These are phyloP conservation scores for Coptotermes formosanus DNA, from an alignment of 1,140 invertebrate species.

Conservation along the genomic window DNA sequence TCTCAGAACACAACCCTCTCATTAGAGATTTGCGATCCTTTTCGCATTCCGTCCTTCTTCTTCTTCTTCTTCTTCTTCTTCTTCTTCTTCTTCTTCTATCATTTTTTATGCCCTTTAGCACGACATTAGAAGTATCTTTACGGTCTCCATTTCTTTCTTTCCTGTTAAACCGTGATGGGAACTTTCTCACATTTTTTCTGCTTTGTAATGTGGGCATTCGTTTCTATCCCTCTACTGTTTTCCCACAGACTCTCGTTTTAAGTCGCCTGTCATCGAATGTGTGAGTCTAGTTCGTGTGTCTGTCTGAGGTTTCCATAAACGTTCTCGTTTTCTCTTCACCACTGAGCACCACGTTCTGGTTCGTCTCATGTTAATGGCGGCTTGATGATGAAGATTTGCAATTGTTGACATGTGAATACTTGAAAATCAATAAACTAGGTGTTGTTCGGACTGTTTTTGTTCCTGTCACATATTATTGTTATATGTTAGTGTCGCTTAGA, in stretches of 20 bases:
- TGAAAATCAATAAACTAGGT: background rate
- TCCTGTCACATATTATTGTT: too few relatives aligned
- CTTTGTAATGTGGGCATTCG: background rate
- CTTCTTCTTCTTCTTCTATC: background rate
- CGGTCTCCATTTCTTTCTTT: background rate
- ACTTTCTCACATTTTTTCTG: constrained; percentile 25
- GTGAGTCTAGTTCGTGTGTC: background rate
- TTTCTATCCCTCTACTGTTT: background rate
- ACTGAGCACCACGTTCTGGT: background rate
- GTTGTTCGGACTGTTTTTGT: too few relatives aligned
- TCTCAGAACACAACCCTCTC: background rate
- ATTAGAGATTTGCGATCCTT: background rate
- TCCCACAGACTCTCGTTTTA: background rate
- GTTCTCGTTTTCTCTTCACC: background rate
- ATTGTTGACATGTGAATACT: background rate
- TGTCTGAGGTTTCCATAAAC: background rate
- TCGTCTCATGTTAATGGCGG: background rate
- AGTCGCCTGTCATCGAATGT: background rate
- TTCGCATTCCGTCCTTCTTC: too few relatives aligned
- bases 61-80: background rate
- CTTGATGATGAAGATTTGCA: background rate
- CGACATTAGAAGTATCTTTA: background rate
- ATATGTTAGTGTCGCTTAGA: too few relatives aligned
- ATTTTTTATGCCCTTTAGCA: background rate
- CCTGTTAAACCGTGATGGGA: background rate